Conservation (phyloP, 2,888 invertebrate species). For the Limnephilus lunatus region DNA sequence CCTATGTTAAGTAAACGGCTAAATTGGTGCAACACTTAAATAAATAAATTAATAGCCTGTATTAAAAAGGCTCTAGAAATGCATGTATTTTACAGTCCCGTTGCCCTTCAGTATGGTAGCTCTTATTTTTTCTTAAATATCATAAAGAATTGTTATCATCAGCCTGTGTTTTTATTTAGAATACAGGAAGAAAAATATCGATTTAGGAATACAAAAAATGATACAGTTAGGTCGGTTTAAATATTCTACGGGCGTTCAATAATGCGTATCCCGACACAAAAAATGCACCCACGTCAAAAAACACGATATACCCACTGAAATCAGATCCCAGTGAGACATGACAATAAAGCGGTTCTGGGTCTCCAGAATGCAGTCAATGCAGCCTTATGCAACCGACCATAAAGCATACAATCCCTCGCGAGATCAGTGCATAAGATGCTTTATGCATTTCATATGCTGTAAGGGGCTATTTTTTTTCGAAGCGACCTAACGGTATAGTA, state of each 20-base stretch:
- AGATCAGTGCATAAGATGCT: background rate
- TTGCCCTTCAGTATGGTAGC: background rate
- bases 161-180: background rate
- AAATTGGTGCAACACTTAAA: background rate
- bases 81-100: background rate
- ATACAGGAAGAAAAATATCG: conserved; percentile 18
- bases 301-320: conserved; percentile 9
- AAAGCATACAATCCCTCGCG: background rate
- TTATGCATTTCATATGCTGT: background rate
- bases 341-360: background rate
- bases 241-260: conserved; percentile 10
- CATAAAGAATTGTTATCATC: background rate
- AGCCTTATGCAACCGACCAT: conserved; percentile 3
- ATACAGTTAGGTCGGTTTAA: conserved; percentile 23
- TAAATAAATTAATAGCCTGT: background rate
- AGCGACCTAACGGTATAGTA: conserved; percentile 46
- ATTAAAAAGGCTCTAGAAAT: background rate
- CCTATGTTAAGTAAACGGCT: background rate
- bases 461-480: conserved; percentile 34
- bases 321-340: background rate
- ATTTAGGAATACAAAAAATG: background rate
- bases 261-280: conserved; percentile 18
- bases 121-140: background rate
- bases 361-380: background rate
- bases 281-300: conserved; percentile 31